Evolutionary conservation across 2,113 vertebrate genomes (phyloP).

Genomic region (Larimichthys crocea): DNA sequence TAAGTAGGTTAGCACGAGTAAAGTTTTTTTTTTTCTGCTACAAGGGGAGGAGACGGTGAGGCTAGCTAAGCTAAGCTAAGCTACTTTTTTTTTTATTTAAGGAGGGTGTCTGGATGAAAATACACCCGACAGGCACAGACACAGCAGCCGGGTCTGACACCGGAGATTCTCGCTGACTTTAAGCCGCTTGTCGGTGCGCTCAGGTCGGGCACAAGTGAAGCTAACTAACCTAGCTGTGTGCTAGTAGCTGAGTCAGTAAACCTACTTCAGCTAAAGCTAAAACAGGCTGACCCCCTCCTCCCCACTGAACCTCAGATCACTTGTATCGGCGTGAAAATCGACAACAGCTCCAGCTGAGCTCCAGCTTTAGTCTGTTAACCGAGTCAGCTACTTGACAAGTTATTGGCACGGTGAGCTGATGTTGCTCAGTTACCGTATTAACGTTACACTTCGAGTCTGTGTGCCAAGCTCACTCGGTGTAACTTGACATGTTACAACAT

Average conservation of each 20-base stretch:
- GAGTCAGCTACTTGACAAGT: not conserved
- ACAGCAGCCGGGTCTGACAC: not conserved
- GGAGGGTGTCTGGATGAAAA: not conserved
- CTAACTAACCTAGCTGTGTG: conserved; percentile 54
- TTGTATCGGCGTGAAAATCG: not conserved
- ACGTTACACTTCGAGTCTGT: not conserved
- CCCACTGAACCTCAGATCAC: not conserved
- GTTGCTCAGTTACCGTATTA: not conserved
- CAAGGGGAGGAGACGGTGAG: conserved; percentile 70
- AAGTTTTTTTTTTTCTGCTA: conserved; percentile 74
- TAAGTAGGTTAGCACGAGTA: conserved; percentile 70
- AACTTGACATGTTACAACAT: conserved; percentile 52
- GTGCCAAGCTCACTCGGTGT: conserved; percentile 26
- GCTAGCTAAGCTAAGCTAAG: conserved; percentile 65
- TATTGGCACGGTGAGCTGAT: too few relatives aligned
- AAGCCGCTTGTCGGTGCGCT: conserved; percentile 27
- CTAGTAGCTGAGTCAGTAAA: conserved; percentile 71
- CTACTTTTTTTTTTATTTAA: conserved; percentile 38
- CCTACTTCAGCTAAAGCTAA: conserved; percentile 56
- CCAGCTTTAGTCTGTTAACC: not conserved
- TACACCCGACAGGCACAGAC: not conserved
- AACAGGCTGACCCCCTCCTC: not conserved
- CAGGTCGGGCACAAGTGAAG: conserved; percentile 5
- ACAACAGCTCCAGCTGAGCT: not conserved
- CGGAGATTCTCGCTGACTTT: not conserved